Evolutionary conservation across 2,888 invertebrate species (phyloP).

Genomic region (Tipula helvola): DNA sequence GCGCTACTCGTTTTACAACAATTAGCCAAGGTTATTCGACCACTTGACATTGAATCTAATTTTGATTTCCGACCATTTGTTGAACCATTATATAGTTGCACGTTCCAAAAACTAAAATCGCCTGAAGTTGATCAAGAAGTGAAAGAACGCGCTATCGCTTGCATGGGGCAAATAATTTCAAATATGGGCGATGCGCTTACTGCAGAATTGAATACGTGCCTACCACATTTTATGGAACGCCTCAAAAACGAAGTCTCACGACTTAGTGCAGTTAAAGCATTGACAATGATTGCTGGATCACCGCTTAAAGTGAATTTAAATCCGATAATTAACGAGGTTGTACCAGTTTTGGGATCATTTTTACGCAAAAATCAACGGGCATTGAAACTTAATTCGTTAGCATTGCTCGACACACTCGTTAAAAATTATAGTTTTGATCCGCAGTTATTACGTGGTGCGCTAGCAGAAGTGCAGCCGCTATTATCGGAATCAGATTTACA

Average conservation of each 20-base stretch:
- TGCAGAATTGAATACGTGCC: slow-evolving; percentile 66
- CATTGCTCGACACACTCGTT: slow-evolving; percentile 79
- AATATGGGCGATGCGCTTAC: slow-evolving; percentile 80
- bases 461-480: slow-evolving; percentile 80
- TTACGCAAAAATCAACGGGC: slow-evolving; percentile 93
- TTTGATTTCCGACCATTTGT: slow-evolving; percentile 71
- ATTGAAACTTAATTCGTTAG: slow-evolving; percentile 79
- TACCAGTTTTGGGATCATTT: slow-evolving; percentile 88
- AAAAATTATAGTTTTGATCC: slow-evolving; percentile 62
- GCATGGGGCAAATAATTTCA: slow-evolving; percentile 89
- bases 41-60: slow-evolving; percentile 39
- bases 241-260: slow-evolving; percentile 95
- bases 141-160: slow-evolving; percentile 93
- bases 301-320: slow-evolving; percentile 73
- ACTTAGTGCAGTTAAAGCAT: slow-evolving; percentile 88
- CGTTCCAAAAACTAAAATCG: slow-evolving; percentile 73
- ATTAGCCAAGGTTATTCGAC: slow-evolving; percentile 85
- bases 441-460: slow-evolving; percentile 56
- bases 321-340: slow-evolving; percentile 71
- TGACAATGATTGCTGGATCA: slow-evolving; percentile 87
- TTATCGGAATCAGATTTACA: slow-evolving; percentile 91
- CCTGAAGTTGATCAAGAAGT: slow-evolving; percentile 99
- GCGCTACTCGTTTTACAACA: slow-evolving; percentile 87
- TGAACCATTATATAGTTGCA: slow-evolving; percentile 68
- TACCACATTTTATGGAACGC: slow-evolving; percentile 91